These are phyloP conservation scores for Mechanitis mazaeus DNA, from an alignment of 2,888 invertebrate species.

Conservation along the genomic window DNA sequence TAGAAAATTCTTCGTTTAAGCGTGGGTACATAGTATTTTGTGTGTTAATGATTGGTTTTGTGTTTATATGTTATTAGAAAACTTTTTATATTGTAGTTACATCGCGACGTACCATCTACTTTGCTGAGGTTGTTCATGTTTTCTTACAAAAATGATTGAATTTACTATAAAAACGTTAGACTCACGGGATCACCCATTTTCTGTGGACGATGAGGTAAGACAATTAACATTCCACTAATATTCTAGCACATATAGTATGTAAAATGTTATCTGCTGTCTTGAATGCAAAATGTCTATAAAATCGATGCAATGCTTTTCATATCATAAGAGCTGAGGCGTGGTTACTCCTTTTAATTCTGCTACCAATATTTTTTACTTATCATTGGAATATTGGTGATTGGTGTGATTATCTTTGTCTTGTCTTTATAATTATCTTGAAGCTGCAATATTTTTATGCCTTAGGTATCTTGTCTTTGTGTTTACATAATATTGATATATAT, in stretches of 20 bases:
- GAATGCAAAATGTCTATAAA: conserved; percentile 1
- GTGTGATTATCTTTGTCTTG: too few species aligned
- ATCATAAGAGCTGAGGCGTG: conserved; percentile 12
- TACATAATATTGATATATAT: too few species aligned
- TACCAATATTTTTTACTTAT: background rate
- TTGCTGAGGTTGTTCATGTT: conserved; percentile 21
- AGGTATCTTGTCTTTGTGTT: too few species aligned
- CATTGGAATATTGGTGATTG: background rate
- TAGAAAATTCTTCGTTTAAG: conserved; percentile 21
- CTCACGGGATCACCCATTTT: conserved; percentile 88
- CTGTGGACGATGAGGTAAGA: conserved; percentile 90
- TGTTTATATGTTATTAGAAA: conserved; percentile 4
- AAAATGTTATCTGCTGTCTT: too few species aligned
- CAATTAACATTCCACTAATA: conserved; percentile 16
- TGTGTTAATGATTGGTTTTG: conserved; percentile 5
- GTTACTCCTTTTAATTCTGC: background rate
- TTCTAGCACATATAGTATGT: background rate
- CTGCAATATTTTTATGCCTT: too few species aligned
- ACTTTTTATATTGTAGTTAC: conserved; percentile 18
- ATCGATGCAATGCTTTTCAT: conserved; percentile 6
- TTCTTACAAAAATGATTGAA: conserved; percentile 79
- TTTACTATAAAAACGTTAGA: conserved; percentile 93
- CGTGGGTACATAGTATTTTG: conserved; percentile 13
- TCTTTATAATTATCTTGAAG: too few species aligned
- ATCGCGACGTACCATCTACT: conserved; percentile 15